Conservation (phyloP, 2,888 invertebrate species). For the Drosophila barbarae region DNA sequence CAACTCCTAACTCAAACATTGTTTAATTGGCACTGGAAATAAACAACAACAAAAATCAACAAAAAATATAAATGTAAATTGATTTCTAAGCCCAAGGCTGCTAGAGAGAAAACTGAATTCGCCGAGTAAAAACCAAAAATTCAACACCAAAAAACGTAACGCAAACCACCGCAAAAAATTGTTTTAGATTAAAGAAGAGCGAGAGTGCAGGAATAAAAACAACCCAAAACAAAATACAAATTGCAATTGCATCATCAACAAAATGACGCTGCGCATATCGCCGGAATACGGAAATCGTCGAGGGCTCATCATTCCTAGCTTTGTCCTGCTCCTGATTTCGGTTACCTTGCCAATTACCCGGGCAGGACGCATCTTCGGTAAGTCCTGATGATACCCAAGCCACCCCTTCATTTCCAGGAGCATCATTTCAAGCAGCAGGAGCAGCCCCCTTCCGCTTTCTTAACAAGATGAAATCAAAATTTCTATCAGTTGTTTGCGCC, state of each 20-base stretch:
- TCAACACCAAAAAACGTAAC: conserved; percentile 47
- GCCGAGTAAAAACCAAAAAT: conserved; percentile 8
- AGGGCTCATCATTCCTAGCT: conserved; percentile 79
- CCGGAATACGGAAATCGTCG: conserved; percentile 78
- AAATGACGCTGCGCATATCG: conserved; percentile 79
- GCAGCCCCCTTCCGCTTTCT: not conserved
- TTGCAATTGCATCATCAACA: conserved; percentile 42
- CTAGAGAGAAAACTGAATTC: conserved; percentile 1
- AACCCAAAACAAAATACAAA: conserved; percentile 35
- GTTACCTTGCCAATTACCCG: conserved; percentile 62
- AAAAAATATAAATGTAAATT: conserved; percentile 39
- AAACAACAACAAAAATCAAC: conserved; percentile 27
- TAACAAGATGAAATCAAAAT: conserved; percentile 26
- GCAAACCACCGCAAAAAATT: conserved; percentile 67
- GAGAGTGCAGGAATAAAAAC: conserved; percentile 4
- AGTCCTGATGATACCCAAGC: conserved; percentile 54
- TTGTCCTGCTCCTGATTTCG: conserved; percentile 75
- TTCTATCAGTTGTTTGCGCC: conserved; percentile 40
- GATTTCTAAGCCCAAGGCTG: conserved; percentile 38
- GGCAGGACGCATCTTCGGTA: conserved; percentile 79
- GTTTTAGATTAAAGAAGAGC: conserved; percentile 39
- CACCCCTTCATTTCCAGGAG: not conserved
- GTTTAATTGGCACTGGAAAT: conserved; percentile 48
- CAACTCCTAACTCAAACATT: conserved; percentile 19
- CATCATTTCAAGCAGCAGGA: not conserved